A percentile compares a stretch with the other conserved stretches of the same genome.
phyloP scores from a whole-genome alignment of 2,113 vertebrate species.

The Hemichromis elongatus region DNA sequence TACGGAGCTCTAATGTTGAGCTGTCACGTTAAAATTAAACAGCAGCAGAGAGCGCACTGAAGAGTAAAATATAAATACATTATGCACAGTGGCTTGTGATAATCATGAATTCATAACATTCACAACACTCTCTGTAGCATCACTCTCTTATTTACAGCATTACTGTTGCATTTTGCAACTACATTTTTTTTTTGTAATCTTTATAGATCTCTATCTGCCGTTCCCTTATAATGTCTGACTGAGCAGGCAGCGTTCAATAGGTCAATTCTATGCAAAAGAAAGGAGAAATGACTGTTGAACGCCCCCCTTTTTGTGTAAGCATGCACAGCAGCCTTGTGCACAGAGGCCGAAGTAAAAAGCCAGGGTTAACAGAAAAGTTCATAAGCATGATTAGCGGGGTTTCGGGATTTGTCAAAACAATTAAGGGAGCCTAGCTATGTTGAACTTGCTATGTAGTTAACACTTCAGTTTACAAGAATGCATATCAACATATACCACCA shows the following conservation, averaged over 20 bases:
- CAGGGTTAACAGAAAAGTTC: background rate
- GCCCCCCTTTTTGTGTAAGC: accelerated
- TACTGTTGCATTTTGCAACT: background rate
- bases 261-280: background rate
- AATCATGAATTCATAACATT: background rate
- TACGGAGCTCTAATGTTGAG: background rate
- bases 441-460: background rate
- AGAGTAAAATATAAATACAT: background rate
- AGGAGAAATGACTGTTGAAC: background rate
- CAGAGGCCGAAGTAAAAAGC: background rate
- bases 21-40: background rate
- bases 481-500: background rate
- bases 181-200: background rate
- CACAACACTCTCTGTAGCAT: background rate
- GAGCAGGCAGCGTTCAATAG: background rate
- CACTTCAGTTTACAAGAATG: background rate
- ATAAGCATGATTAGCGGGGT: background rate
- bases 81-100: background rate
- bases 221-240: background rate
- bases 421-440: background rate
- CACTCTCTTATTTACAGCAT: background rate
- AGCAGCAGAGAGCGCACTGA: background rate
- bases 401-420: background rate
- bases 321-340: too few relatives aligned
- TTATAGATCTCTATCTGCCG: background rate